A percentile compares a stretch with the other conserved stretches of the same genome.
Evolutionary conservation across 2,797 vertebrate genomes (phyloP).

Genomic region (Vireo griseus): DNA sequence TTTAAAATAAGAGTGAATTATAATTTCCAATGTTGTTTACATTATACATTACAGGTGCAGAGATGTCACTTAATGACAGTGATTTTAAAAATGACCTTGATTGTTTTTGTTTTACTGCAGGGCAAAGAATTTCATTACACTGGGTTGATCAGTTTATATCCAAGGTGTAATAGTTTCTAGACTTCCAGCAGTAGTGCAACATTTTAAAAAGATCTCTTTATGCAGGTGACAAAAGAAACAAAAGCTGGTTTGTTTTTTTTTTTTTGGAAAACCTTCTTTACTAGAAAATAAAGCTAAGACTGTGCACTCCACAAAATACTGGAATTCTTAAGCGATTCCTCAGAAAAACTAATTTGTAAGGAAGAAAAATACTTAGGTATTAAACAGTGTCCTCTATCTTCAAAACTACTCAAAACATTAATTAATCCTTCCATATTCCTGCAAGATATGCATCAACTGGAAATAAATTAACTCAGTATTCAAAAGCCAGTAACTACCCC

Average conservation of each 20-base stretch:
- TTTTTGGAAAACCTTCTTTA: neutral
- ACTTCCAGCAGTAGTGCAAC: neutral
- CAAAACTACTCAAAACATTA: conserved; percentile 24
- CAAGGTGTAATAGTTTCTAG: neutral
- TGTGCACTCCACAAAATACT: neutral
- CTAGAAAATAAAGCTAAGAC: neutral
- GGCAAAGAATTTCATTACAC: conserved; percentile 34
- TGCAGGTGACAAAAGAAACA: neutral
- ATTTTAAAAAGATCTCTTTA: conserved; percentile 5
- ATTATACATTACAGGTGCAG: neutral
- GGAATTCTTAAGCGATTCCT: neutral
- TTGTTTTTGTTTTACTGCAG: conserved; percentile 28
- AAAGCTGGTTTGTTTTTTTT: neutral
- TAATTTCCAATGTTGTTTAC: neutral
- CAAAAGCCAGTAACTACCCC: conserved; percentile 2
- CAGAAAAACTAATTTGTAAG: neutral
- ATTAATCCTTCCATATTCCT: conserved; percentile 29
- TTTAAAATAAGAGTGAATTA: neutral
- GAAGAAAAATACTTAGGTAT: neutral
- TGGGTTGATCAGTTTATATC: neutral
- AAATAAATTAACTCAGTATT: conserved; percentile 15
- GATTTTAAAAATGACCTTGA: conserved; percentile 47
- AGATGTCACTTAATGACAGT: conserved; percentile 7
- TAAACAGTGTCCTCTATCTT: neutral
- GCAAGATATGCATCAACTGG: conserved; percentile 29